phyloP scores from a whole-genome alignment of 2,113 vertebrate genomes.

The Leuciscus idus region DNA sequence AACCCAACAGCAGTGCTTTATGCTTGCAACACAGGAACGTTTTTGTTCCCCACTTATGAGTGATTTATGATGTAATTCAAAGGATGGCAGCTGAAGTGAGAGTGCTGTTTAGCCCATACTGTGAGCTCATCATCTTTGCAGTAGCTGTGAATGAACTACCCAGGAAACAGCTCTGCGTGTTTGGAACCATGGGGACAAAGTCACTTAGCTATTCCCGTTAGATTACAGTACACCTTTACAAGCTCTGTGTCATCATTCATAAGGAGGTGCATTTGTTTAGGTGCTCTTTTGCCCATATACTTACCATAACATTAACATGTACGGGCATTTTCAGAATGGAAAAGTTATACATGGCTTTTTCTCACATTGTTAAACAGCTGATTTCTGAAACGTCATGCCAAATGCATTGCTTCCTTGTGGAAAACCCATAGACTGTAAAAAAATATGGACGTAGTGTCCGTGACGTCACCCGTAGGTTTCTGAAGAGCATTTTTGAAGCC shows the following conservation, averaged over 20 bases:
- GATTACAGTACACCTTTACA: slow-evolving; percentile 35
- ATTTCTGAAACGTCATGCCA: background rate
- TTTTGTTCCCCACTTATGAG: slow-evolving; percentile 29
- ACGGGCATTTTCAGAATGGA: slow-evolving; percentile 3
- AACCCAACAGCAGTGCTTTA: slow-evolving; percentile 27
- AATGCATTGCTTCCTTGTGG: background rate
- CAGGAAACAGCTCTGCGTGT: slow-evolving; percentile 14
- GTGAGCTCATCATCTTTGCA: slow-evolving; percentile 39
- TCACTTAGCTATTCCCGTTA: slow-evolving; percentile 35
- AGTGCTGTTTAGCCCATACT: slow-evolving; percentile 39
- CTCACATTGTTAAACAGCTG: background rate
- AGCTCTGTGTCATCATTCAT: slow-evolving; percentile 26
- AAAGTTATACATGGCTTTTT: background rate
- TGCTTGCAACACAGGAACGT: slow-evolving; percentile 13
- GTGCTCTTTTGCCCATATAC: slow-evolving; percentile 11
- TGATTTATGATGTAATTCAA: slow-evolving; percentile 56
- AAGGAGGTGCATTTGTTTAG: slow-evolving; percentile 9
- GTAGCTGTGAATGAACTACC: slow-evolving; percentile 33
- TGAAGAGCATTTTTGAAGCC: too few relatives aligned
- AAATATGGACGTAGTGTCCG: too few relatives aligned
- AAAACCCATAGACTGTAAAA: too few relatives aligned
- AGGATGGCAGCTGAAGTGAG: slow-evolving; percentile 22
- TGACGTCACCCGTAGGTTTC: too few relatives aligned
- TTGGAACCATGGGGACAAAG: slow-evolving; percentile 21
- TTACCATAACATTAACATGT: slow-evolving; percentile 33